phyloP scores from a whole-genome alignment of 2,888 invertebrate genomes.

The Melanargia galathea region DNA sequence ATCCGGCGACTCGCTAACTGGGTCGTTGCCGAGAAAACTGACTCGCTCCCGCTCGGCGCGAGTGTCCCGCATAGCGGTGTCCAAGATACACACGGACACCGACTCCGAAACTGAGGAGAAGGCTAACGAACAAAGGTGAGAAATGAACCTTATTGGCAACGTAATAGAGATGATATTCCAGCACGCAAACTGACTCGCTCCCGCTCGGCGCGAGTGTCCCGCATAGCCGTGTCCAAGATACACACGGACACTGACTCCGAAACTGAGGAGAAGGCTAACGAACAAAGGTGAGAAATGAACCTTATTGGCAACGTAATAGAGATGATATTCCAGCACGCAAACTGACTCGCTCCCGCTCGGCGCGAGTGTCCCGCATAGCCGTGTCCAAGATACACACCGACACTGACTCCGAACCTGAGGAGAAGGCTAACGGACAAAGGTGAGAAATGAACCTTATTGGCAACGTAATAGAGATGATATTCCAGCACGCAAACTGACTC shows the following conservation, averaged over 20 bases:
- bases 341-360: constrained; percentile 86
- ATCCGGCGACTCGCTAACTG: constrained; percentile 57
- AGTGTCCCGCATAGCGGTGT: constrained; percentile 84
- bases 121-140: constrained; percentile 60
- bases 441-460: constrained; percentile 38
- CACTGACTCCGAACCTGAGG: constrained; percentile 86
- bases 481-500: constrained; percentile 80
- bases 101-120: constrained; percentile 85
- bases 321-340: constrained; percentile 57
- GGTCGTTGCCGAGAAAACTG: constrained; percentile 82
- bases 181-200: constrained; percentile 84
- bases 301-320: not conserved
- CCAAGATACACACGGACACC: constrained; percentile 83
- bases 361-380: constrained; percentile 85
- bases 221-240: constrained; percentile 81
- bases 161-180: not conserved
- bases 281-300: constrained; percentile 53
- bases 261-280: constrained; percentile 75
- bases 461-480: not conserved
- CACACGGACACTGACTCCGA: constrained; percentile 87
- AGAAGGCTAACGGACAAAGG: constrained; percentile 64
- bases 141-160: not conserved
- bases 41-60: constrained; percentile 87
- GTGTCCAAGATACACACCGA: constrained; percentile 82
- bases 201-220: constrained; percentile 85